Conservation (phyloP, 1,140 invertebrate species). For the Cyclina sinensis region DNA sequence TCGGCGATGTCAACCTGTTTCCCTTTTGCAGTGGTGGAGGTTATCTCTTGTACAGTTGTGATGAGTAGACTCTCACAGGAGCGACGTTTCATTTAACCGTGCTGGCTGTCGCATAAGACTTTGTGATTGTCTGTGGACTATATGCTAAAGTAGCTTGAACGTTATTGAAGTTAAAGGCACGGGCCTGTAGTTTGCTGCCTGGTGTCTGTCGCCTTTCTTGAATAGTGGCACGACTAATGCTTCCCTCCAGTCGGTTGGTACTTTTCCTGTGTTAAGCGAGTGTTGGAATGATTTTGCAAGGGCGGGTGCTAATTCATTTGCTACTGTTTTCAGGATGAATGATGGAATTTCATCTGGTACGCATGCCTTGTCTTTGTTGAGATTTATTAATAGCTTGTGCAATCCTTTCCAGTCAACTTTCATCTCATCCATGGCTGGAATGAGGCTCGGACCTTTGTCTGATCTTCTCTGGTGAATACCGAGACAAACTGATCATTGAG, state of each 20-base stretch:
- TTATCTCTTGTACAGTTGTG: background rate
- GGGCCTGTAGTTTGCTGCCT: conserved; percentile 60
- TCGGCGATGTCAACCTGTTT: background rate
- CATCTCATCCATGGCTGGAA: background rate
- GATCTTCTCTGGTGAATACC: conserved; percentile 43
- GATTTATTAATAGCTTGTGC: conserved; percentile 29
- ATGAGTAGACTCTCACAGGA: conserved; percentile 10
- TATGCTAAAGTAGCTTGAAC: conserved; percentile 62
- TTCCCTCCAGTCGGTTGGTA: conserved; percentile 47
- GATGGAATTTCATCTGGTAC: conserved; percentile 40
- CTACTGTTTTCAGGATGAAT: background rate
- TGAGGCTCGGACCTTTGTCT: conserved; percentile 33
- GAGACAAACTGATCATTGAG: conserved; percentile 55
- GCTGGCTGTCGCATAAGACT: background rate
- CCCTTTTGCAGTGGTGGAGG: background rate
- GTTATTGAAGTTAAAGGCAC: conserved; percentile 60
- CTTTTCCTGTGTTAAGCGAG: conserved; percentile 8
- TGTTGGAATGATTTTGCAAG: conserved; percentile 14
- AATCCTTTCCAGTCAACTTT: conserved; percentile 12
- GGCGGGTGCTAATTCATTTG: background rate
- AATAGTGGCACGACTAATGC: conserved; percentile 42
- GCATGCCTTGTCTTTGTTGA: background rate
- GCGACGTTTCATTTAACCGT: background rate
- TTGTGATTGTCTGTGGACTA: conserved; percentile 1
- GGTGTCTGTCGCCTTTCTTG: conserved; percentile 66